phyloP scores from a whole-genome alignment of 53 echinoderm and acorn worm species.

The Hippasteria phrygiana region DNA sequence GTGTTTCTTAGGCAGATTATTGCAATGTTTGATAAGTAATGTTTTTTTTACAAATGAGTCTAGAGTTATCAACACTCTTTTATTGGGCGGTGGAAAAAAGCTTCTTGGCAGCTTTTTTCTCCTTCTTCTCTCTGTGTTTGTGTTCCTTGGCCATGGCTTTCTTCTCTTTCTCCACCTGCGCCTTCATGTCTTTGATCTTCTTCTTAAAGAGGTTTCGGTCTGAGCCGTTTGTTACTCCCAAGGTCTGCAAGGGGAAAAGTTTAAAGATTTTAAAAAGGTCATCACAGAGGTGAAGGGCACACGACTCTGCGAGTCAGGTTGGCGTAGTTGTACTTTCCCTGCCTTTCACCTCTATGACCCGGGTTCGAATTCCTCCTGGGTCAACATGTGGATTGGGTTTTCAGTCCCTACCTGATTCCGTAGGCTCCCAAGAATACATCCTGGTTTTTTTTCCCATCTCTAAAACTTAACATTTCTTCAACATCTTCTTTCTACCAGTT shows the following conservation, averaged over 20 bases:
- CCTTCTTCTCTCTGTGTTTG: constrained; percentile 90
- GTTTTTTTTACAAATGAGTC: background rate
- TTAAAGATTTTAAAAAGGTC: too few species aligned
- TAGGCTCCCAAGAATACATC: too few species aligned
- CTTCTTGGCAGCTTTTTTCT: constrained; percentile 97
- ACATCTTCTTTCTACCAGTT: too few species aligned
- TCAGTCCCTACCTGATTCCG: too few species aligned
- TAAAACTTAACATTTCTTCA: too few species aligned
- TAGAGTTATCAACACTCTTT: background rate
- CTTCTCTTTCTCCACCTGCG: constrained; percentile 87
- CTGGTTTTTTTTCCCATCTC: too few species aligned
- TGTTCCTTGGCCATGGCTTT: constrained; percentile 87
- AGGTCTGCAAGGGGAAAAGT: constrained; percentile 64
- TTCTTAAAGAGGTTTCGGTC: constrained; percentile 90
- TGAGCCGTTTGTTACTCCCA: constrained; percentile 79
- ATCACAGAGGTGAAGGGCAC: too few species aligned
- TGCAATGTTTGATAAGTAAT: background rate
- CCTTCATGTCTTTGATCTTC: constrained; percentile 95
- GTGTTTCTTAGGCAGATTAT: background rate
- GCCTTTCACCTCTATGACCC: too few species aligned
- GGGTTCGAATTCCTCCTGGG: too few species aligned
- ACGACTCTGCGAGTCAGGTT: too few species aligned
- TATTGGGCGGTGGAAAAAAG: constrained; percentile 71
- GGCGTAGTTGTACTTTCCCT: too few species aligned
- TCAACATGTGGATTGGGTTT: too few species aligned